These are phyloP conservation scores for Quadriops clusia DNA, from an alignment of 2,888 invertebrate genomes.

Conservation along the genomic window DNA sequence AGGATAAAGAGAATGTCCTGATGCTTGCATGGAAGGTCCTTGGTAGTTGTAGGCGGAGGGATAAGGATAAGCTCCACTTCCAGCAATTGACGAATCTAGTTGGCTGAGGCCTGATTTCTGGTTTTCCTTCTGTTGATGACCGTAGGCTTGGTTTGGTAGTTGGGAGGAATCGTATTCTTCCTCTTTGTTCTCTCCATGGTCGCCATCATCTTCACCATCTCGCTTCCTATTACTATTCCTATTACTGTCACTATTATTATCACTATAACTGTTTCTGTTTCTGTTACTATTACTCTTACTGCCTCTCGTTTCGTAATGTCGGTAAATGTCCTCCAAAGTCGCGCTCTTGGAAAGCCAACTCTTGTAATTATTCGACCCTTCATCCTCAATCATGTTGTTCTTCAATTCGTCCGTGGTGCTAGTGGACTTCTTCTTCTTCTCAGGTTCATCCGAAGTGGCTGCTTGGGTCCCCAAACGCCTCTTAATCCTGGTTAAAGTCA, in stretches of 20 bases:
- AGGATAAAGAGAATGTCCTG: too few species aligned
- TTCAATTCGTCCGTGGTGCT: slow-evolving; percentile 28
- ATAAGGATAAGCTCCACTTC: too few species aligned
- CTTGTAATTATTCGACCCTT: slow-evolving; percentile 61
- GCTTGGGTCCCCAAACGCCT: slow-evolving; percentile 36
- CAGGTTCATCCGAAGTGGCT: slow-evolving; percentile 19
- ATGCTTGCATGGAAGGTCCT: too few species aligned
- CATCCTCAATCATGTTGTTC: slow-evolving; percentile 48
- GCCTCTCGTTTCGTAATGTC: slow-evolving; percentile 49
- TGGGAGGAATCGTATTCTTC: slow-evolving; percentile 53
- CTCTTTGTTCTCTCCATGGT: slow-evolving; percentile 32
- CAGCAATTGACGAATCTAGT: too few species aligned
- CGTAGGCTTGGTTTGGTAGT: too few species aligned
- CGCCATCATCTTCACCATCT: slow-evolving; percentile 26
- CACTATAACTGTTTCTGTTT: slow-evolving; percentile 22
- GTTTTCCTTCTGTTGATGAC: too few species aligned
- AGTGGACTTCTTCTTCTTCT: slow-evolving; percentile 6
- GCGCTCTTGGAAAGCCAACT: slow-evolving; percentile 67
- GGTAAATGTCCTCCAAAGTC: slow-evolving; percentile 57
- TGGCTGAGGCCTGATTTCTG: too few species aligned
- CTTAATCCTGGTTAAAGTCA: slow-evolving; percentile 38
- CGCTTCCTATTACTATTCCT: slow-evolving; percentile 26
- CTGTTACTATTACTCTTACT: too few species aligned
- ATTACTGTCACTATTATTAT: slow-evolving; percentile 29
- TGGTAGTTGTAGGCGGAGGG: too few species aligned